Evolutionary conservation across 1,140 invertebrate species (phyloP).

Genomic region (Lanistes nyassanus): DNA sequence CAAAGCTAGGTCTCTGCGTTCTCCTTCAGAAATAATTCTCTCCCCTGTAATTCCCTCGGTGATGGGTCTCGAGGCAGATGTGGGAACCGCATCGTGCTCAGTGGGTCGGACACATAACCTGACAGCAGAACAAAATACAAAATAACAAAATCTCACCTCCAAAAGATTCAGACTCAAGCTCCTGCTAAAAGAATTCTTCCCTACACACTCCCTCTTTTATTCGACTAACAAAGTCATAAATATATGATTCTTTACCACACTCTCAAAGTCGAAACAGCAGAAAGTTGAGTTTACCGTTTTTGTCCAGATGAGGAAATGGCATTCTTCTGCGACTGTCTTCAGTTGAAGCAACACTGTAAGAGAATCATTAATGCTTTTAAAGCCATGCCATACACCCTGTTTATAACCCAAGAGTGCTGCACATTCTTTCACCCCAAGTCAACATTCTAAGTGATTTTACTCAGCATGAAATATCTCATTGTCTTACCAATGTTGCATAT

Average conservation of each 20-base stretch:
- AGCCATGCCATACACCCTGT: not conserved
- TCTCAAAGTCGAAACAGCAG: not conserved
- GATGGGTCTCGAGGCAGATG: constrained; percentile 22
- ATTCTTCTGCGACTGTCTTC: constrained; percentile 51
- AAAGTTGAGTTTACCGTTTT: constrained; percentile 46
- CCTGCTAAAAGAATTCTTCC: no score
- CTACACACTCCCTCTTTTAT: no score
- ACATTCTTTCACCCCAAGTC: no score
- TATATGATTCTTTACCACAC: no score
- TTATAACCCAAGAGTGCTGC: no score
- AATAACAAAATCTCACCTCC: not conserved
- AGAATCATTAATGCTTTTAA: not conserved
- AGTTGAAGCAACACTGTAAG: constrained; percentile 33
- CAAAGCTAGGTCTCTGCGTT: no score
- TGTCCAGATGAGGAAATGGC: constrained; percentile 58
- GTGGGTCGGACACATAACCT: constrained; percentile 63
- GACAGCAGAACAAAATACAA: constrained; percentile 14
- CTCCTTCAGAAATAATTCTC: not conserved
- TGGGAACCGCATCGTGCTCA: constrained; percentile 53
- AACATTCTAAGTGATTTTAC: not conserved
- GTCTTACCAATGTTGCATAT: no score
- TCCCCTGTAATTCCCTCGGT: not conserved
- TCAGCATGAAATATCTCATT: not conserved
- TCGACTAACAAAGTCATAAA: no score
- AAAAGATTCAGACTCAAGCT: not conserved